Evolutionary conservation across 1,140 invertebrate species (phyloP).

Genomic region (Drosophila equinoxialis): DNA sequence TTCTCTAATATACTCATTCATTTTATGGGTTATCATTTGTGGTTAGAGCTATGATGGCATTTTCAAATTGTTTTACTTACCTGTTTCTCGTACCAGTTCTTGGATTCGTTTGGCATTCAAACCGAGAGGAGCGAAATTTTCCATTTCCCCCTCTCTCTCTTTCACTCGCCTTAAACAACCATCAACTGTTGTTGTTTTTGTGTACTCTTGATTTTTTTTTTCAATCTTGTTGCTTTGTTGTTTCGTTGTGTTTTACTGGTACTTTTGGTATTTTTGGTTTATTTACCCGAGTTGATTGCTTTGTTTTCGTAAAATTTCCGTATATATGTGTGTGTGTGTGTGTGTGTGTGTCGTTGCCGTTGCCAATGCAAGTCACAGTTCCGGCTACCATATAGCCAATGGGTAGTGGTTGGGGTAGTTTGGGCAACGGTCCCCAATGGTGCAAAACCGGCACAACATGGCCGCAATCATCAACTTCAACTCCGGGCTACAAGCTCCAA

Average conservation of each 20-base stretch:
- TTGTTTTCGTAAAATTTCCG: slow-evolving; percentile 76
- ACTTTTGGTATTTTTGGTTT: slow-evolving; percentile 76
- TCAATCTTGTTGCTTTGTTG: slow-evolving; percentile 37
- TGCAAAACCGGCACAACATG: slow-evolving; percentile 63
- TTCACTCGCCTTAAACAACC: slow-evolving; percentile 20
- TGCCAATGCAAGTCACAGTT: slow-evolving; percentile 73
- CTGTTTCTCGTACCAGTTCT: slow-evolving; percentile 22
- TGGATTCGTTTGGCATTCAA: slow-evolving; percentile 59
- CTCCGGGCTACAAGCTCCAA: slow-evolving; percentile 20
- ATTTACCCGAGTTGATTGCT: slow-evolving; percentile 79
- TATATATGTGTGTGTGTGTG: slow-evolving; percentile 4
- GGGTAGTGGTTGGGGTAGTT: slow-evolving; percentile 1
- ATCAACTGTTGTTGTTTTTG: slow-evolving; percentile 36
- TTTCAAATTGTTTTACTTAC: slow-evolving; percentile 47
- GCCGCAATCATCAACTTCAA: slow-evolving; percentile 75
- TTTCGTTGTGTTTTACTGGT: slow-evolving; percentile 62
- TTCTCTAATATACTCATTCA: background rate
- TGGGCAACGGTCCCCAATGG: slow-evolving; percentile 7
- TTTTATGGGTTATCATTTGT: slow-evolving; percentile 48
- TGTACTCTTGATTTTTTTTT: slow-evolving; percentile 40
- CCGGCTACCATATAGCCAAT: slow-evolving; percentile 35
- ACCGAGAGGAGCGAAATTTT: slow-evolving; percentile 26
- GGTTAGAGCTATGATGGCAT: slow-evolving; percentile 16
- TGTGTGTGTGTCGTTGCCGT: slow-evolving; percentile 49
- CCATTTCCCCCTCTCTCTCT: slow-evolving; percentile 27